Conservation (phyloP, 2,888 invertebrate species). For the Tortrix viridana region DNA sequence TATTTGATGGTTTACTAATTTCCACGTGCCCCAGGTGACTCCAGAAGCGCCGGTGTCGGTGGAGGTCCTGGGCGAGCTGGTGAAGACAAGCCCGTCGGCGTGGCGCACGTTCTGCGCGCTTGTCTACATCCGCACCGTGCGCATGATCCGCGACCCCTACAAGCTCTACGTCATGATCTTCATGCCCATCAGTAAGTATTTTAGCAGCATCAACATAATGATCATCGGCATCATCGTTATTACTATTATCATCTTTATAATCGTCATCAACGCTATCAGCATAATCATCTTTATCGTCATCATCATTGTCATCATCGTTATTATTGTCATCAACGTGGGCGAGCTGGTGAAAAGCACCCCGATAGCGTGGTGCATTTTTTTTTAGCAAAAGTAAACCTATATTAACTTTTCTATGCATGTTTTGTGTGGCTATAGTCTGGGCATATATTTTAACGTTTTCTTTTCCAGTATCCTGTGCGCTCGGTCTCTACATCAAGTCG, state of each 20-base stretch:
- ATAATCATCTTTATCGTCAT: too few species aligned
- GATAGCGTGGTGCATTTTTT: too few species aligned
- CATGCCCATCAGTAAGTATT: slow-evolving; percentile 86
- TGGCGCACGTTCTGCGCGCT: slow-evolving; percentile 87
- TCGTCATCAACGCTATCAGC: too few species aligned
- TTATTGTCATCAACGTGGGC: too few species aligned
- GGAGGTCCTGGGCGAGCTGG: slow-evolving; percentile 85
- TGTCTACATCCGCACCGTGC: slow-evolving; percentile 86
- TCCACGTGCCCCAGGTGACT: slow-evolving; percentile 62
- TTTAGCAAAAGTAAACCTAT: neutral
- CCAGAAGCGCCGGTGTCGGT: slow-evolving; percentile 79
- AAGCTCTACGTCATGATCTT: slow-evolving; percentile 90
- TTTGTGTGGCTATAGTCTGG: neutral
- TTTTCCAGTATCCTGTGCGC: slow-evolving; percentile 84
- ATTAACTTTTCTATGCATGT: neutral
- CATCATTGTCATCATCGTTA: too few species aligned
- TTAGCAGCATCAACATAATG: too few species aligned
- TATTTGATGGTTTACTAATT: neutral
- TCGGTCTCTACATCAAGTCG: slow-evolving; percentile 87
- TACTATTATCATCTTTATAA: too few species aligned
- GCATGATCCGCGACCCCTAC: slow-evolving; percentile 88
- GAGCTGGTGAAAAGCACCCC: too few species aligned
- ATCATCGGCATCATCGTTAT: too few species aligned
- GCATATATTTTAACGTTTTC: neutral
- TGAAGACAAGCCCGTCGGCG: slow-evolving; percentile 86